Conservation (phyloP, 2,113 vertebrate genomes). For the Motacilla alba region DNA sequence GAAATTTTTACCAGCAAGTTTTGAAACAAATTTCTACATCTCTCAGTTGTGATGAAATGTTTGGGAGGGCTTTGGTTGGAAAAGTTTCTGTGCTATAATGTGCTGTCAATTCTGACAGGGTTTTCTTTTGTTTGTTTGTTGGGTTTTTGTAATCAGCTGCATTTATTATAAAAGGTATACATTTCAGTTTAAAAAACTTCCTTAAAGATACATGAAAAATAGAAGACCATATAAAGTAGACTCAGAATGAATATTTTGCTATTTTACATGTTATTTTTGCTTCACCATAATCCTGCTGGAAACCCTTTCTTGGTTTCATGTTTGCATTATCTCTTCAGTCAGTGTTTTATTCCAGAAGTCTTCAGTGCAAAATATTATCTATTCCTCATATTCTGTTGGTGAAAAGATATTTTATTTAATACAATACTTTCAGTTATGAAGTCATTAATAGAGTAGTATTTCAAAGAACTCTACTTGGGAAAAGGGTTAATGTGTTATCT, state of each 20-base stretch:
- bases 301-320: background rate
- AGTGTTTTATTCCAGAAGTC: background rate
- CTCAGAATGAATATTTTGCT: background rate
- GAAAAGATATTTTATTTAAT: background rate
- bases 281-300: background rate
- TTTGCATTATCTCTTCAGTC: background rate
- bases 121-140: background rate
- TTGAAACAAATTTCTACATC: background rate
- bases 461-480: background rate
- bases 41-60: background rate
- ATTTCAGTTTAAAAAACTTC: background rate
- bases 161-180: background rate
- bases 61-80: background rate
- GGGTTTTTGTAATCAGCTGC: background rate
- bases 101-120: fast-evolving
- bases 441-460: background rate
- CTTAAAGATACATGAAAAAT: background rate
- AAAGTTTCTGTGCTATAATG: background rate
- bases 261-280: background rate
- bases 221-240: background rate
- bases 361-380: background rate
- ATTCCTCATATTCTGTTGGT: background rate
- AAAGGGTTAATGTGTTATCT: background rate
- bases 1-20: background rate
- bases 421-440: background rate